Evolutionary conservation across 2,797 vertebrate genomes (phyloP).

Genomic region (Pangasius djambal): DNA sequence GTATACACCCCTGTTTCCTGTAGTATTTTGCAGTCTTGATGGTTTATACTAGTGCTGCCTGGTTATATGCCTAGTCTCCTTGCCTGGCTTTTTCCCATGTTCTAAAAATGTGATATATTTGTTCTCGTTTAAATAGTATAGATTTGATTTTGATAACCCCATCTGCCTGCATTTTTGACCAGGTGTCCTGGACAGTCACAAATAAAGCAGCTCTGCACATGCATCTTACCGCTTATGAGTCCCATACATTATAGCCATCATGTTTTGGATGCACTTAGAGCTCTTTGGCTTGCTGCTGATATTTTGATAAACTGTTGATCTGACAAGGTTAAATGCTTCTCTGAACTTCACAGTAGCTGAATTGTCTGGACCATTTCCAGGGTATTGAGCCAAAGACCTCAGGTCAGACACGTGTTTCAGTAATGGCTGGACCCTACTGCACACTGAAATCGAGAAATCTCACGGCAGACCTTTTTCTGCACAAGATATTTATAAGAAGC

Average conservation of each 20-base stretch:
- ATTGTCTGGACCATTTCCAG: constrained; percentile 31
- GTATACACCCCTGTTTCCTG: background rate
- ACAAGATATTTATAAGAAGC: constrained; percentile 59
- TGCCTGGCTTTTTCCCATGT: background rate
- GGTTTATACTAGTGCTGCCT: background rate
- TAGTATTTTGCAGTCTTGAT: background rate
- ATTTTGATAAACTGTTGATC: constrained; percentile 49
- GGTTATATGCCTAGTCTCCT: background rate
- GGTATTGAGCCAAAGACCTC: constrained; percentile 28
- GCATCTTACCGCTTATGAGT: background rate
- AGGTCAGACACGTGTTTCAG: constrained; percentile 34
- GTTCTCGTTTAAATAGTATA: background rate
- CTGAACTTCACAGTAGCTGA: constrained; percentile 41
- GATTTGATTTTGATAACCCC: background rate
- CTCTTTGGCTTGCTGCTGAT: constrained; percentile 29
- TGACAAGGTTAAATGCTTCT: constrained; percentile 43
- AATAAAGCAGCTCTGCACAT: background rate
- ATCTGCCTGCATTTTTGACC: background rate
- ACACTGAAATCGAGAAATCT: constrained; percentile 15
- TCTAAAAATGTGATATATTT: background rate
- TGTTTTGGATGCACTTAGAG: constrained; percentile 21
- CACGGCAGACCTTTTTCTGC: constrained; percentile 27
- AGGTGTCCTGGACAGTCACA: background rate
- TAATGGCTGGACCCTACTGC: constrained; percentile 20
- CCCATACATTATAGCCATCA: constrained; percentile 5